Conservation (phyloP, 2,797 vertebrate species). For the Lagocephalus sceleratus region DNA sequence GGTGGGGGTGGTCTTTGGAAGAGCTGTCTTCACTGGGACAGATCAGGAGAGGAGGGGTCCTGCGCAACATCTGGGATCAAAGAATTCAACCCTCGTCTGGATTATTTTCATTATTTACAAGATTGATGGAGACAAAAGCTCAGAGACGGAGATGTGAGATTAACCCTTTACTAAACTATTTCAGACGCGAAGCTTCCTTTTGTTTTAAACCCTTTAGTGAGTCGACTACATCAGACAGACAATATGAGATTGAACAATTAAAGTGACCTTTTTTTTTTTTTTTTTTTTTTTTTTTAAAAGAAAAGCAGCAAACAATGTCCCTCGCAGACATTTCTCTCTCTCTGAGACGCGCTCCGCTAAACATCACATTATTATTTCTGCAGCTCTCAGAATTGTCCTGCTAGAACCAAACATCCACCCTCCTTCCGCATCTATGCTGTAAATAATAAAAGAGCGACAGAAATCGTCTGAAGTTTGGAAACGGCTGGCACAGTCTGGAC, state of each 20-base stretch:
- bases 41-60: constrained; percentile 17
- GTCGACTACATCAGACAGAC: constrained; percentile 58
- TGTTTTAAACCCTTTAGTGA: constrained; percentile 44
- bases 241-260: constrained; percentile 74
- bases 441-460: constrained; percentile 50
- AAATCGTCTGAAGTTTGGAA: constrained; percentile 53
- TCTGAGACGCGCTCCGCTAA: constrained; percentile 59
- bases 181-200: constrained; percentile 45
- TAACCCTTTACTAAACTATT: constrained; percentile 26
- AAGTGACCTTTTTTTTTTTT: constrained; percentile 73
- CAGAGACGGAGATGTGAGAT: constrained; percentile 46
- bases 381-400: constrained; percentile 50
- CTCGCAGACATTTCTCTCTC: constrained; percentile 63
- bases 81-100: constrained; percentile 67
- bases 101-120: constrained; percentile 71
- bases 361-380: constrained; percentile 61
- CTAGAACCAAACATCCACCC: constrained; percentile 47
- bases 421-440: constrained; percentile 12
- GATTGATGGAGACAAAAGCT: constrained; percentile 55
- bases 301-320: constrained; percentile 81
- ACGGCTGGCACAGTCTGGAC: constrained; percentile 59
- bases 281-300: constrained; percentile 44
- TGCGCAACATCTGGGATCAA: constrained; percentile 47
- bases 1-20: constrained; percentile 80
- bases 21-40: constrained; percentile 70